Evolutionary conservation across 2,888 invertebrate species (phyloP).

Genomic region (Limnephilus auricula): DNA sequence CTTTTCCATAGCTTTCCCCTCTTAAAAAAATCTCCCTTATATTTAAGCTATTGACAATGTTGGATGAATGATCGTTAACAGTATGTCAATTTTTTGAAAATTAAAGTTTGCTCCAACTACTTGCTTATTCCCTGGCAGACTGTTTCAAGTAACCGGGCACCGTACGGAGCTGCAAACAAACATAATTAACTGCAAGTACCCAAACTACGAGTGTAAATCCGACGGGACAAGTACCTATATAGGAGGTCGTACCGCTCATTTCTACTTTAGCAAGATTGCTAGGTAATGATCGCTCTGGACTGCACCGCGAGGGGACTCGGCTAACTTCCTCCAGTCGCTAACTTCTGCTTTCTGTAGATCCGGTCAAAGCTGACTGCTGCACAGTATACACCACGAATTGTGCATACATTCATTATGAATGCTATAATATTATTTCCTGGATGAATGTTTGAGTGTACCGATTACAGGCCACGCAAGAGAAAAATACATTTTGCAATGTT

Average conservation of each 20-base stretch:
- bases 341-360: background rate
- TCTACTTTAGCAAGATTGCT: background rate
- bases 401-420: background rate
- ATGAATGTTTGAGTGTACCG: background rate
- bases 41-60: too few species aligned
- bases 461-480: background rate
- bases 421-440: background rate
- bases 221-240: background rate
- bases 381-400: background rate
- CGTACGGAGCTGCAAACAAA: background rate
- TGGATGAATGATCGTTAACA: too few species aligned
- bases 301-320: background rate
- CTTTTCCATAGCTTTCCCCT: too few species aligned
- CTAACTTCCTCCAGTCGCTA: background rate
- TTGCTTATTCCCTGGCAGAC: background rate
- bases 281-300: background rate
- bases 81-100: too few species aligned
- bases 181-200: constrained; percentile 21
- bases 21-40: too few species aligned
- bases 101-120: too few species aligned
- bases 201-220: constrained; percentile 23
- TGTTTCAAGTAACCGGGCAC: background rate
- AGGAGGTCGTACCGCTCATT: background rate
- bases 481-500: background rate
- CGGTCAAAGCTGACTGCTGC: background rate